phyloP scores from a whole-genome alignment of 2,113 vertebrate species.

The human region DNA sequence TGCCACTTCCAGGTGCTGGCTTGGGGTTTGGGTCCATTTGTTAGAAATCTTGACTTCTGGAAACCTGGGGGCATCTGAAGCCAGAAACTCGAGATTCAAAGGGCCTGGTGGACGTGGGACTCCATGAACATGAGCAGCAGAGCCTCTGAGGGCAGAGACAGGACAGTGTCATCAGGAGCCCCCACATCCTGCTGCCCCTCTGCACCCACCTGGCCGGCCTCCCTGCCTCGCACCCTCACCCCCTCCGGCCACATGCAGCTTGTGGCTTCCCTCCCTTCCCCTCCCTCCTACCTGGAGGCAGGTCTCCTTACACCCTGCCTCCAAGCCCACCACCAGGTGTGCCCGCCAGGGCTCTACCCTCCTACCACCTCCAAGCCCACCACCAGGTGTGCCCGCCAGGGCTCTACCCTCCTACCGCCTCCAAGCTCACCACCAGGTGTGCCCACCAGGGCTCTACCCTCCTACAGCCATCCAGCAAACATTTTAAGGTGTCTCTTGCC shows the following conservation, averaged over 20 bases:
- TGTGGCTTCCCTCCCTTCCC: background rate
- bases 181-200: background rate
- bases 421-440: too few relatives aligned
- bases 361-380: background rate
- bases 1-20: fast-evolving
- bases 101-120: fast-evolving
- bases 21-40: fast-evolving
- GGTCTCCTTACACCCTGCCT: too few relatives aligned
- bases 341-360: background rate
- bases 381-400: too few relatives aligned
- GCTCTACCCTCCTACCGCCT: background rate
- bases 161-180: too few relatives aligned
- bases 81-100: fast-evolving
- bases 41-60: background rate
- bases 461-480: background rate
- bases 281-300: background rate
- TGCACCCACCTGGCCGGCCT: background rate
- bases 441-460: background rate
- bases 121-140: fast-evolving
- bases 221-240: background rate
- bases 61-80: background rate
- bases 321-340: too few relatives aligned
- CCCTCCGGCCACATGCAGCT: fast-evolving
- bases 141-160: background rate
- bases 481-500: background rate